Evolutionary conservation across 2,888 invertebrate species (phyloP).

Genomic region (Thecocarcelia acutangulata): DNA sequence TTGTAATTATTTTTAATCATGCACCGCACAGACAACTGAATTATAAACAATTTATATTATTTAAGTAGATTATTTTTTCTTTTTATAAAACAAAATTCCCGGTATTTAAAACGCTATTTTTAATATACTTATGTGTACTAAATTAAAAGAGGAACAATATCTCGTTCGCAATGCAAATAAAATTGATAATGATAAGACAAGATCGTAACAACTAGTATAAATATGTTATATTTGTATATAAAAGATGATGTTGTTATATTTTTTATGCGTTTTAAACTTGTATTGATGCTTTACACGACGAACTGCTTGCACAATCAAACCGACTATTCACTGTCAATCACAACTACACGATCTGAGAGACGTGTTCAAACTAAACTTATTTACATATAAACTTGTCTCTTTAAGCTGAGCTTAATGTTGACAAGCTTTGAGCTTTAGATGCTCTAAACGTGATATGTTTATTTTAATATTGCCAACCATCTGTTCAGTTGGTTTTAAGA

Average conservation of each 20-base stretch:
- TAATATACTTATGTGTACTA: neutral
- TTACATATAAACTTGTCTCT: conserved; percentile 9
- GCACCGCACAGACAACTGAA: neutral
- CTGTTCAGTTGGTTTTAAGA: too few species aligned
- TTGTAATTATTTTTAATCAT: neutral
- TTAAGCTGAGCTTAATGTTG: conserved; percentile 14
- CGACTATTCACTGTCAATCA: neutral
- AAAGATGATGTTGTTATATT: neutral
- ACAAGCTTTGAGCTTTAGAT: conserved; percentile 40
- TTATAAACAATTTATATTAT: neutral
- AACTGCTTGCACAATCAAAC: neutral
- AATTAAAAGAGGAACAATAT: conserved; percentile 23
- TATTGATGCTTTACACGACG: conserved; percentile 14
- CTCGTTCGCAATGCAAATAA: conserved; percentile 48
- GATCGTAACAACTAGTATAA: conserved; percentile 32
- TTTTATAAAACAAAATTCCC: neutral
- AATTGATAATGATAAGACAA: conserved; percentile 44
- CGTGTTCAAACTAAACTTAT: conserved; percentile 24
- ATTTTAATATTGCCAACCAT: too few species aligned
- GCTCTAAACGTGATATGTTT: neutral
- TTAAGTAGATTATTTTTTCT: too few species aligned
- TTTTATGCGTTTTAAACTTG: conserved; percentile 9
- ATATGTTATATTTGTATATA: conserved; percentile 13
- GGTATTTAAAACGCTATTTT: neutral
- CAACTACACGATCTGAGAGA: conserved; percentile 42